These are phyloP conservation scores for Hydrotaea cyrtoneurina DNA, from an alignment of 2,888 invertebrate genomes.

Conservation along the genomic window DNA sequence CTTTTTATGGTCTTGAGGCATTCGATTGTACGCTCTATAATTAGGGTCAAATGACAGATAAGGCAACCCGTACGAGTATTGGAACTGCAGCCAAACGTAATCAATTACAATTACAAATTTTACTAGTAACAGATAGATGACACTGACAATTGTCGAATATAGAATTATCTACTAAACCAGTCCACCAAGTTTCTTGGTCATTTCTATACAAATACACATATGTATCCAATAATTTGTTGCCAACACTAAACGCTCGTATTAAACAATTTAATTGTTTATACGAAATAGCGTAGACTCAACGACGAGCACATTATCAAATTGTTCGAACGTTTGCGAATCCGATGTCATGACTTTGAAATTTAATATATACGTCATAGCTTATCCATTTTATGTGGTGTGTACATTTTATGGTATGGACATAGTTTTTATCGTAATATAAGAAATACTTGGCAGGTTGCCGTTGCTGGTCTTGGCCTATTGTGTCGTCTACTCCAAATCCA, in stretches of 20 bases:
- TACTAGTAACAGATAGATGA: constrained; percentile 41
- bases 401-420: too few species aligned
- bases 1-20: constrained; percentile 44
- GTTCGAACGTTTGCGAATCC: constrained; percentile 1
- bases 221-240: not conserved
- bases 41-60: constrained; percentile 62
- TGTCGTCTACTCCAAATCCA: too few species aligned
- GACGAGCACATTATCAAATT: not conserved
- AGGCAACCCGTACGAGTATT: constrained; percentile 39
- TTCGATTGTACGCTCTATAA: constrained; percentile 51
- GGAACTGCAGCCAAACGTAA: not conserved
- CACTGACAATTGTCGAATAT: constrained; percentile 45
- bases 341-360: constrained; percentile 9
- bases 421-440: too few species aligned
- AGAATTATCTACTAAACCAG: constrained; percentile 36
- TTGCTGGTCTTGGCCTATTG: too few species aligned
- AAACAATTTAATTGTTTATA: constrained; percentile 12
- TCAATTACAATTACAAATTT: constrained; percentile 19
- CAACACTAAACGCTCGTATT: not conserved
- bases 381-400: too few species aligned
- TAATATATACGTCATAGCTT: not conserved
- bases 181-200: not conserved
- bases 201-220: not conserved
- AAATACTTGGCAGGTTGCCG: too few species aligned
- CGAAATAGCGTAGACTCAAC: not conserved